Evolutionary conservation across 1,140 invertebrate genomes (phyloP), one percentile per base, ranked within the genome.

Genomic region (Habropoda laboriosa): DNA sequence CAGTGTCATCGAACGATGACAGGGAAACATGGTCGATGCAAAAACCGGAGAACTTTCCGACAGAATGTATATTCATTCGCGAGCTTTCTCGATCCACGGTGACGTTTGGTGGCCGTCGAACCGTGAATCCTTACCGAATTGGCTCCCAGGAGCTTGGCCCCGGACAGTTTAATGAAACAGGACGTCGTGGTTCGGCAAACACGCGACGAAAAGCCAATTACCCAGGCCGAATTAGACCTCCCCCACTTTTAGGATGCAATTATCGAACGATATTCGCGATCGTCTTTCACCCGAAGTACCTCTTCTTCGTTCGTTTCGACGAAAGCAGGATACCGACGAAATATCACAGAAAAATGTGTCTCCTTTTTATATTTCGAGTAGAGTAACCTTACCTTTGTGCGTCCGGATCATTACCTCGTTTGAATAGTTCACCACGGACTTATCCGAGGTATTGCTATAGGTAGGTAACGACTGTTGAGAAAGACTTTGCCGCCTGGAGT

Each of bases 91-190:
- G 67, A 85, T 85, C 64, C 51, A 47, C 32, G 38, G n/a, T 75
- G 66, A 80, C 64, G 80, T 81, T n/a, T 47, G 76, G n/a, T 24
- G 66, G 60, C 53, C 75, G 71, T 72, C 75, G 83, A 85, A 75
- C 83, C 84, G 79, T 82, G 84, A 85, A 86, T 85, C 79, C 70
- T 86, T 72, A 55, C 70, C 80, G 72, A 76, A 79, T 85, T 73
- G 80, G 47, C 79, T 85, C 74, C 74, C 74, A 82, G 75, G 57
- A 78, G 74, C 71, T 60, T 30, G 35, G 6, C 24, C 80, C 27
- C 58, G 75, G 66, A 64, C 60, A 61, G 70, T 82, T 85, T 86
- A 82, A 82, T 81, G 72, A 85, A 83, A 80, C 83, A 81, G 82
- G 82, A 78, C 73, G 83, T 85, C 68, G 78, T 64, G 82, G 60